Evolutionary conservation across 2,113 vertebrate species (phyloP), one percentile per base, ranked within the genome.

Genomic region (Cepphus grylle): DNA sequence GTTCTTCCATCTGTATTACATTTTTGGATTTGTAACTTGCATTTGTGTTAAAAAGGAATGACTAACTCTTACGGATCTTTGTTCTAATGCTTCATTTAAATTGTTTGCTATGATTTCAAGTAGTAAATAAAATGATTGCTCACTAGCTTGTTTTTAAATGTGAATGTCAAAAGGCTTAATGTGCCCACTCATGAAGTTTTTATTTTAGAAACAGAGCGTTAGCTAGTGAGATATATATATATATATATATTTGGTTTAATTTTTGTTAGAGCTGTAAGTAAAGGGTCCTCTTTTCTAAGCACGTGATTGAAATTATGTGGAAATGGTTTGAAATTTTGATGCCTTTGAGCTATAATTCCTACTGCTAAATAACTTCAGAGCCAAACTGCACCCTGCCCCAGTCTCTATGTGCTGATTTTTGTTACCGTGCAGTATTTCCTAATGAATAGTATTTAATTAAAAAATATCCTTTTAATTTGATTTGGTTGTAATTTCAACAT

Each of bases 351-450:
- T 92, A 76, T 94, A 96, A 67, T 88, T 77, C 12, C n/a, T 36
- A 73, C n/a, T 83, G 72, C 91, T 80, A 77, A 93, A 91, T 96
- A 95, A 87, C 91, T 96, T 97, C 86, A 96, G 30, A 95, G 79
- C 73, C 78, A 96, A 95, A 69, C 82, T 50, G 40, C 19, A 26
- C 49, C n/a, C 26, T 49, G 7, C n/a, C 16, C 13, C 1, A 1
- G 47, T 56, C 23, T 42, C 26, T 66, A 9, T 55, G 15, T 32
- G 26, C 32, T 62, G 30, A 32, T 94, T 92, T 94, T 94, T 81
- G 86, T 80, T 94, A 29, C 30, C n/a, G 11, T 49, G 40, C 29
- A 47, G 18, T 45, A 59, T 53, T 76, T 69, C 21, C 55, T 62
- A 47, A 8, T 30, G 25, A 69, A 62, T 50, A 45, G 38, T 43